Evolutionary conservation across 2,888 invertebrate species (phyloP).

Genomic region (Nineta flava): DNA sequence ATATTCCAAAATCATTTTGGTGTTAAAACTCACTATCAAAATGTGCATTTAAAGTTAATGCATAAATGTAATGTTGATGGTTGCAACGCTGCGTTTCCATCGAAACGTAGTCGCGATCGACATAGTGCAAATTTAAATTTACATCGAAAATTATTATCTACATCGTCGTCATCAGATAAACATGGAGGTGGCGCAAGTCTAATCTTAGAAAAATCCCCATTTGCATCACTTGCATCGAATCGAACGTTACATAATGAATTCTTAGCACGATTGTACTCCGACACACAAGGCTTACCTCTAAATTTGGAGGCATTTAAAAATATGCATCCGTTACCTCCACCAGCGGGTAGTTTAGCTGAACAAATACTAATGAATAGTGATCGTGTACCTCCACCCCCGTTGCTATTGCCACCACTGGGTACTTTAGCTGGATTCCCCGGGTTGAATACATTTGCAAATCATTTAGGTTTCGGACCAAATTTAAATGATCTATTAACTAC

Average conservation of each 20-base stretch:
- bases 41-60: conserved; percentile 87
- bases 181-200: conserved; percentile 27
- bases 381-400: conserved; percentile 35
- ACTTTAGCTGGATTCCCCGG: conserved; percentile 38
- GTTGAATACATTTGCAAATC: conserved; percentile 26
- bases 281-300: conserved; percentile 41
- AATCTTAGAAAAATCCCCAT: conserved; percentile 31
- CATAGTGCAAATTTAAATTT: conserved; percentile 85
- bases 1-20: conserved; percentile 87
- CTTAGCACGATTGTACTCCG: conserved; percentile 60
- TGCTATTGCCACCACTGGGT: conserved; percentile 40
- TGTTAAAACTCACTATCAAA: conserved; percentile 89
- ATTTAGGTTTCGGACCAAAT: conserved; percentile 23
- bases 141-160: conserved; percentile 75
- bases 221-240: conserved; percentile 39
- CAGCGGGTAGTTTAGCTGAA: conserved; percentile 29
- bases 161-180: conserved; percentile 37
- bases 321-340: conserved; percentile 30
- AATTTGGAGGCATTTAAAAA: conserved; percentile 49
- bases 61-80: conserved; percentile 91
- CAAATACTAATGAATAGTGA: conserved; percentile 31
- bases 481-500: conserved; percentile 26
- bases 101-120: conserved; percentile 79
- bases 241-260: conserved; percentile 63
- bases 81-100: conserved; percentile 88